Base-by-base conservation (phyloP, 2,113 vertebrate genomes). In the Rhea americana region DNA sequence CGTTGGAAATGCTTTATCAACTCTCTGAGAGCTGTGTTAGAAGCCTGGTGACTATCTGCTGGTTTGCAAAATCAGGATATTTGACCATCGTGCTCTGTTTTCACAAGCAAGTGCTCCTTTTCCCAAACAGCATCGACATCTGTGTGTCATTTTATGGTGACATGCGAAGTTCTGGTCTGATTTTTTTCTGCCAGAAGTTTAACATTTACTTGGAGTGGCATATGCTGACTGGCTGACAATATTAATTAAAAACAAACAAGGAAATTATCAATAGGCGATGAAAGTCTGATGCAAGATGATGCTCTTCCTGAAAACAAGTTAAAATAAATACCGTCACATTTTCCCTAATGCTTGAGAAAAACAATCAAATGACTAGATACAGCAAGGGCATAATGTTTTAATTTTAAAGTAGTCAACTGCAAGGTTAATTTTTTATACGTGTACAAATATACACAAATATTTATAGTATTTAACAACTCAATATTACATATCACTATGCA, bases 241-340 rank as follows among this genome's bases (percentile, higher is more conserved):
- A 83, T 59, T 96, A 96, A 96, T 95, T 96, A 96, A 96, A 95
- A 90, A 48, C 78, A 95, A 96, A 94, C 75, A 87, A 62, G 43
- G 53, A 75, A 84, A 89, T 79, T 84, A 87, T 76, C 71, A 93
- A 37, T 78, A 82, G 59, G 35, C 32, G 17, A 47, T 32, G 41
- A 26, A 90, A 87, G 13, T 73, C n/a, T 90, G 59, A 82, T 43
- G 50, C 32, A 58, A 89, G 71, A 71, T 70, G 24, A 66, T 70
- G 47, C 0, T 70, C 13, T 90, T 85, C 37, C 21, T 79, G 55
- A 71, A 91, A 93, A 81, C 26, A 75, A 67, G 26, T 22, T 72
- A 68, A 90, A 85, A 58, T 73, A 80, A 89, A 68, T 7, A 10
- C 2, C 8, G 3, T 62, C 39, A 37, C 0, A 0, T 76, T 71